A percentile compares a stretch with the other conserved stretches of the same genome.
Conservation (phyloP, 1,140 invertebrate genomes). For the Formica exsecta region DNA sequence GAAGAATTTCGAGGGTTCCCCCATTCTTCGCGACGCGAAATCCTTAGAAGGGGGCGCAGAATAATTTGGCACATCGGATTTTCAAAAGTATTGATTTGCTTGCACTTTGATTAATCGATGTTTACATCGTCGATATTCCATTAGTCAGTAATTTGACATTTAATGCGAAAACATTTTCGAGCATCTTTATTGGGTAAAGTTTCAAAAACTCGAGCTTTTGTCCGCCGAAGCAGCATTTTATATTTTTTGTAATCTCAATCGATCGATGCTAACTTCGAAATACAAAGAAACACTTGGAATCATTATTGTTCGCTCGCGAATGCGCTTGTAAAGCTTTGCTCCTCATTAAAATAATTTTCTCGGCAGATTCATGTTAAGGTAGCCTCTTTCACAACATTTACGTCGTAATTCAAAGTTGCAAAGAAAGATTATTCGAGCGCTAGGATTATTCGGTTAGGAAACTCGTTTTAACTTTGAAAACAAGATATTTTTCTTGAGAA, state of each 20-base stretch:
- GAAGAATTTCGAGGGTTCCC: slow-evolving; percentile 1
- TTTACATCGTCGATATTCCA: neutral
- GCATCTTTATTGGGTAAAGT: neutral
- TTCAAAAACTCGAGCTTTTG: slow-evolving; percentile 3
- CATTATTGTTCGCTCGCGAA: neutral
- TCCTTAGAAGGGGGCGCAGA: neutral
- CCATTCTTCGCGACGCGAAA: neutral
- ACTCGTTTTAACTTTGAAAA: slow-evolving; percentile 35
- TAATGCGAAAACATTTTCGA: neutral
- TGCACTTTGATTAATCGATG: neutral
- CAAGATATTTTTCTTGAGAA: neutral
- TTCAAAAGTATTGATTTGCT: neutral
- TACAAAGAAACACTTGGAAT: slow-evolving; percentile 16
- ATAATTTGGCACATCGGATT: neutral
- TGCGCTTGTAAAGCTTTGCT: neutral
- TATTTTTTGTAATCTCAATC: neutral
- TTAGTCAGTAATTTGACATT: neutral
- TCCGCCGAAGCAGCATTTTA: neutral
- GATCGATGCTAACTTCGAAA: neutral
- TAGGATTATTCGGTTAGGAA: slow-evolving; percentile 35
- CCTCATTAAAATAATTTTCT: slow-evolving; percentile 31
- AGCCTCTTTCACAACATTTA: slow-evolving; percentile 17
- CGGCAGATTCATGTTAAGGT: slow-evolving; percentile 34
- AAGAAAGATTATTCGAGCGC: slow-evolving; percentile 30
- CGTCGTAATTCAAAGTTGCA: slow-evolving; percentile 47